Conservation (phyloP, 64 coral and sea anemone genomes). For the Montipora sp. region DNA sequence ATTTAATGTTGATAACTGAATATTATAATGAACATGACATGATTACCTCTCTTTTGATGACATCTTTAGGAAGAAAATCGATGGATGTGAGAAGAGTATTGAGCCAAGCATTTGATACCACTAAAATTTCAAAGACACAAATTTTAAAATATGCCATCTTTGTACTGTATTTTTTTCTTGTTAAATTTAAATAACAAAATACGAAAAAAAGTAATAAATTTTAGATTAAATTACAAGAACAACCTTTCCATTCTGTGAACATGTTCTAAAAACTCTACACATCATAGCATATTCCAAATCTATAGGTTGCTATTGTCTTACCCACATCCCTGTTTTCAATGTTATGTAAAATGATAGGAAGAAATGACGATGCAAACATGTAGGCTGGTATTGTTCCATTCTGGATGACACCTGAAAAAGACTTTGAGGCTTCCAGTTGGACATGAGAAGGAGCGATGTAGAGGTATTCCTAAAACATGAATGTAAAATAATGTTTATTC, state of each 20-base stretch:
- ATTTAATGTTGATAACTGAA: too few relatives aligned
- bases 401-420: slow-evolving; percentile 88
- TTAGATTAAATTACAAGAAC: too few relatives aligned
- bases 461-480: slow-evolving; percentile 84
- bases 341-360: slow-evolving; percentile 93
- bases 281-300: background rate
- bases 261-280: too few relatives aligned
- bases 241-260: too few relatives aligned
- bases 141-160: too few relatives aligned
- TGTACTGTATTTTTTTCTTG: too few relatives aligned
- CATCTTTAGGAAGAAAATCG: slow-evolving; percentile 93
- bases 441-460: slow-evolving; percentile 96
- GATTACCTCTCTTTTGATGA: slow-evolving; percentile 95
- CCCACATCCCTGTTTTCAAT: slow-evolving; percentile 91
- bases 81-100: slow-evolving; percentile 82
- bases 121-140: slow-evolving; percentile 22
- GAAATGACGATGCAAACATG: slow-evolving; percentile 93
- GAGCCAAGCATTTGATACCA: slow-evolving; percentile 89
- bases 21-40: too few relatives aligned
- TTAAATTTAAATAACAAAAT: too few relatives aligned
- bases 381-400: slow-evolving; percentile 81
- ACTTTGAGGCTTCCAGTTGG: slow-evolving; percentile 85
- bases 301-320: background rate
- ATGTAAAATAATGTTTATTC: background rate
- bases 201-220: too few relatives aligned